Conservation (phyloP, 2,888 invertebrate genomes). For the Drosophila tripunctata region DNA sequence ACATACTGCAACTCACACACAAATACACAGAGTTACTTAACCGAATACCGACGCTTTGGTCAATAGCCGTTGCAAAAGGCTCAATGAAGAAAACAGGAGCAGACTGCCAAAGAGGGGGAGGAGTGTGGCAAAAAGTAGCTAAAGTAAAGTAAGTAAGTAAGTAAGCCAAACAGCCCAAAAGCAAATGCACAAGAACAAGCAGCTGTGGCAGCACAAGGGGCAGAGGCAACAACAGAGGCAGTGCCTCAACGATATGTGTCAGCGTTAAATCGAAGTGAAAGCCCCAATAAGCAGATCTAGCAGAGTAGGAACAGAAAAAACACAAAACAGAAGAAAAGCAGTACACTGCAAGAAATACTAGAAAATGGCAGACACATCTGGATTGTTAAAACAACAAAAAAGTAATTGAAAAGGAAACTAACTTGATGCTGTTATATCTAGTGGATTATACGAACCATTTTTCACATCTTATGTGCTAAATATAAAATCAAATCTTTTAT, state of each 20-base stretch:
- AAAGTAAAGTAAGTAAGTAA: slow-evolving; percentile 24
- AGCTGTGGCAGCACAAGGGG: not conserved
- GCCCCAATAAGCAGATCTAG: slow-evolving; percentile 51
- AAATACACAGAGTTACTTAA: slow-evolving; percentile 19
- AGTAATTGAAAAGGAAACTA: too few relatives aligned
- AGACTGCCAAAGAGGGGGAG: not conserved
- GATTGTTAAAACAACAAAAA: too few relatives aligned
- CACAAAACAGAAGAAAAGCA: too few relatives aligned
- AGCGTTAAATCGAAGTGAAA: slow-evolving; percentile 74
- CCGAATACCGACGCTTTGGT: slow-evolving; percentile 46
- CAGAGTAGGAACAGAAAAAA: slow-evolving; percentile 1
- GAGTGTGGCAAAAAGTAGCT: not conserved
- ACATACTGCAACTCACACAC: slow-evolving; percentile 35
- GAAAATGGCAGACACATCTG: too few relatives aligned
- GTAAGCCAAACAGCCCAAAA: slow-evolving; percentile 33
- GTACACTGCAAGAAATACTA: not conserved
- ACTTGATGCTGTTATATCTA: too few relatives aligned
- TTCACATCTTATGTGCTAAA: too few relatives aligned
- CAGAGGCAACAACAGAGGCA: slow-evolving; percentile 1
- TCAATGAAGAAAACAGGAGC: slow-evolving; percentile 5
- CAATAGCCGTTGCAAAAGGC: slow-evolving; percentile 41
- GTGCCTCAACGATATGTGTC: slow-evolving; percentile 66
- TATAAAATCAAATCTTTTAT: too few relatives aligned
- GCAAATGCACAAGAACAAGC: slow-evolving; percentile 19
- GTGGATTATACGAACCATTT: too few relatives aligned